Conservation (phyloP, 2,888 invertebrate genomes). For the Leptinotarsa tumamoca region DNA sequence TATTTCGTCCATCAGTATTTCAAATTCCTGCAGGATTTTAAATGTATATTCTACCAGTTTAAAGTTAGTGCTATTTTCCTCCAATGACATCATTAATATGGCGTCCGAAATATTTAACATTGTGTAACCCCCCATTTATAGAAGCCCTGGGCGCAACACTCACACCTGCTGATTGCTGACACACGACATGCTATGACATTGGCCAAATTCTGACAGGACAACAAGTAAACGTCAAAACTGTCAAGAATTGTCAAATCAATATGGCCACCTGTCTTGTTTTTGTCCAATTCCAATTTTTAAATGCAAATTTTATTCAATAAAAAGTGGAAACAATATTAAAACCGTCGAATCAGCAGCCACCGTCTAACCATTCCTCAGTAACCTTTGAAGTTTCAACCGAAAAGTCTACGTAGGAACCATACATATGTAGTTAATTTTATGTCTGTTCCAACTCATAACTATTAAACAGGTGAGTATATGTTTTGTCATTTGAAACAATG, state of each 20-base stretch:
- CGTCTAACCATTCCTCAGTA: too few relatives aligned
- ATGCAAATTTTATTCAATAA: slow-evolving; percentile 8
- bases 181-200: background rate
- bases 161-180: too few relatives aligned
- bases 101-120: too few relatives aligned
- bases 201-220: background rate
- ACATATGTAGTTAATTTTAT: slow-evolving; percentile 5
- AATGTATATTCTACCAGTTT: background rate
- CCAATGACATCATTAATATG: too few relatives aligned
- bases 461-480: slow-evolving; percentile 9
- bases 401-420: background rate
- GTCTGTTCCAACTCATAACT: slow-evolving; percentile 1
- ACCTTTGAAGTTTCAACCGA: background rate
- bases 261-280: slow-evolving; percentile 22
- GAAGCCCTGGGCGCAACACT: background rate
- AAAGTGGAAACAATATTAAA: background rate
- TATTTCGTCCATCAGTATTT: too few relatives aligned
- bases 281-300: background rate
- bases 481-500: background rate
- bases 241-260: slow-evolving; percentile 5
- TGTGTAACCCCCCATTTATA: background rate
- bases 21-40: background rate
- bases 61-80: too few relatives aligned
- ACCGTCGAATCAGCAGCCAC: background rate
- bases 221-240: background rate